A percentile compares a stretch with the other conserved stretches of the same genome.
These are phyloP conservation scores for Antennarius maculatus DNA, from an alignment of 2,797 vertebrate species.

Conservation along the genomic window DNA sequence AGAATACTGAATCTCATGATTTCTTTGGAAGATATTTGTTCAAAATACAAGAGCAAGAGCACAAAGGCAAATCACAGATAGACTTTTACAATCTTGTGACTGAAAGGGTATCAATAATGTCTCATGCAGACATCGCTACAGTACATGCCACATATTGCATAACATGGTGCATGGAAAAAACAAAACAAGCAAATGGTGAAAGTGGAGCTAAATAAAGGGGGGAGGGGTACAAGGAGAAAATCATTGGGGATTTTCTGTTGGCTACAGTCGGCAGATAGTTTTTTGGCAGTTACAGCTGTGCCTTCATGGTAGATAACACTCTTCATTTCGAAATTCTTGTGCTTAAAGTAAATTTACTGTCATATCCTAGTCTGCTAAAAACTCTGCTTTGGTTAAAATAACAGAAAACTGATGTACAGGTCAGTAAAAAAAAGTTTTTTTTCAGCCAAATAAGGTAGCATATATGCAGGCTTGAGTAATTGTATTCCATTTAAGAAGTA, in stretches of 20 bases:
- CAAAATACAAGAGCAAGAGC: conserved; percentile 21
- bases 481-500: conserved; percentile 1
- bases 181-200: conserved; percentile 47
- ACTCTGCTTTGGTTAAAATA: conserved; percentile 5
- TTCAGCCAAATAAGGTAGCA: conserved; percentile 1
- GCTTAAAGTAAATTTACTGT: not conserved
- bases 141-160: conserved; percentile 69
- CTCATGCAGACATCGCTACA: conserved; percentile 42
- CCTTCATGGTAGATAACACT: conserved; percentile 21
- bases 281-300: conserved; percentile 36
- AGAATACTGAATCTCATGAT: not conserved
- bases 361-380: too few species aligned
- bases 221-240: conserved; percentile 7
- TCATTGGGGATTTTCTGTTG: conserved; percentile 34
- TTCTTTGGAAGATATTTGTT: conserved; percentile 15
- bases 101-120: conserved; percentile 58
- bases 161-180: conserved; percentile 55
- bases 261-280: conserved; percentile 35
- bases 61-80: conserved; percentile 57
- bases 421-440: not conserved
- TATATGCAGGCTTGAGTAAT: conserved; percentile 18
- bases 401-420: not conserved
- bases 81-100: conserved; percentile 57
- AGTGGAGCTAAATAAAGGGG: conserved; percentile 28
- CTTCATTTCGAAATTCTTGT: conserved; percentile 1